Evolutionary conservation across 2,113 vertebrate genomes (phyloP).

Genomic region (Peromyscus californicus): DNA sequence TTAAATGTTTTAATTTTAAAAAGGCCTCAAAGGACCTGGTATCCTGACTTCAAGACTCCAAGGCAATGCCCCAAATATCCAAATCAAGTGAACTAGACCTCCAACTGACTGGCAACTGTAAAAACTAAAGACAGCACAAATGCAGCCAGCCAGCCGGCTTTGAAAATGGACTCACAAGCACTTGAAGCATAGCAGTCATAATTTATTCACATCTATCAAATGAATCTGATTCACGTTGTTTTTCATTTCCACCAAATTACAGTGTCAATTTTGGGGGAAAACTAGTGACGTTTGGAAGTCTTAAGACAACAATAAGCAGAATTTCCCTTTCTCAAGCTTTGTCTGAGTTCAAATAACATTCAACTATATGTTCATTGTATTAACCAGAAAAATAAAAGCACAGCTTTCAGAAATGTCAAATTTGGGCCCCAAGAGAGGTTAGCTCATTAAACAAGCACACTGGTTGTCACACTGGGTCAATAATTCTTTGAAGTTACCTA

Average conservation of each 20-base stretch:
- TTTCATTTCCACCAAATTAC: constrained; percentile 20
- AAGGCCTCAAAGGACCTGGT: neutral
- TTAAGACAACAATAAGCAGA: neutral
- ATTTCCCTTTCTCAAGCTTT: constrained; percentile 33
- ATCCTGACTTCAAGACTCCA: neutral
- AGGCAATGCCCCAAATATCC: neutral
- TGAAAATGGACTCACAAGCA: constrained; percentile 22
- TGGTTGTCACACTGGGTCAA: constrained; percentile 54
- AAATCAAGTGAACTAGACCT: constrained; percentile 12
- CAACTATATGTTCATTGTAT: neutral
- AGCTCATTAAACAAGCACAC: constrained; percentile 69
- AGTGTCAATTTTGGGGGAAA: neutral
- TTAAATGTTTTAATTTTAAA: neutral
- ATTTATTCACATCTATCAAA: constrained; percentile 3
- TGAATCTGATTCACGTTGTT: neutral
- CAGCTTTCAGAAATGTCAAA: constrained; percentile 59
- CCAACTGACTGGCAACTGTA: neutral
- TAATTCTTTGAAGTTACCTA: constrained; percentile 74
- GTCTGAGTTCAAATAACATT: neutral
- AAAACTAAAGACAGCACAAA: neutral
- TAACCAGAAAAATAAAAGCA: neutral
- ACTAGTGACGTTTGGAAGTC: constrained; percentile 4
- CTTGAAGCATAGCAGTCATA: neutral
- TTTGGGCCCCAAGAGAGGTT: constrained; percentile 37
- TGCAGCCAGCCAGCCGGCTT: neutral